Evolutionary conservation across 2,888 invertebrate genomes (phyloP), one percentile per base, ranked within the genome.

Genomic region (Schizotus pectinicornis): DNA sequence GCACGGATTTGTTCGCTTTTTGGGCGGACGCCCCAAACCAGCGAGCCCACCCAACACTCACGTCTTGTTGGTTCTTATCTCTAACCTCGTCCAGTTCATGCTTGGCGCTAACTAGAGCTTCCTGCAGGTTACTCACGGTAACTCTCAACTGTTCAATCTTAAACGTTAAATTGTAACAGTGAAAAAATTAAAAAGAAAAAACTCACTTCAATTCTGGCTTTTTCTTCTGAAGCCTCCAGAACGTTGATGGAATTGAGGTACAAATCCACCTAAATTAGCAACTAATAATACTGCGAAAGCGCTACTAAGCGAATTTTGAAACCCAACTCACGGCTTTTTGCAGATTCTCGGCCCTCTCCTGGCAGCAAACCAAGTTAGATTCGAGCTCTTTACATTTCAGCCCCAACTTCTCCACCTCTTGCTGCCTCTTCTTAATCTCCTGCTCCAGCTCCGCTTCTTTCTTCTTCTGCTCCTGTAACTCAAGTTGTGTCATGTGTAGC

Each of bases 31-130:
- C 62, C 35, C 75, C 75, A 69, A 79, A 74, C 78, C 78, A 79
- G 30, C 74, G 67, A 49, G 75, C 65, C 77, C 78, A 77, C 50
- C 73, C 67, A 14, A 68, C 57, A 78, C 79, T 78, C 77, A 79
- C 79, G 60, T 76, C 78, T 49, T 74, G 73, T 22, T 69, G 67
- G 34, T 65, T 69, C 59, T 71, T 76, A 36, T 71, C 70, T 59
- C 72, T 72, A 46, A 73, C 53, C 13, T 71, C 74, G 31, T 79
- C 77, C 46, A 79, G 57, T 49, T 78, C 74, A 30, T 76, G 72
- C 65, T 79, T 79, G 32, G 73, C 64, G 6, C 57, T 60, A n/a
- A 79, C 71, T 50, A 80, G 61, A 5, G 74, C 78, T 32, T 76
- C 74, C 66, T 79, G 78, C 3, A 80, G 64, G 60, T 77, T 77